Base-by-base conservation (phyloP, 2,888 invertebrate genomes). In the Mimachlamys varia region DNA sequence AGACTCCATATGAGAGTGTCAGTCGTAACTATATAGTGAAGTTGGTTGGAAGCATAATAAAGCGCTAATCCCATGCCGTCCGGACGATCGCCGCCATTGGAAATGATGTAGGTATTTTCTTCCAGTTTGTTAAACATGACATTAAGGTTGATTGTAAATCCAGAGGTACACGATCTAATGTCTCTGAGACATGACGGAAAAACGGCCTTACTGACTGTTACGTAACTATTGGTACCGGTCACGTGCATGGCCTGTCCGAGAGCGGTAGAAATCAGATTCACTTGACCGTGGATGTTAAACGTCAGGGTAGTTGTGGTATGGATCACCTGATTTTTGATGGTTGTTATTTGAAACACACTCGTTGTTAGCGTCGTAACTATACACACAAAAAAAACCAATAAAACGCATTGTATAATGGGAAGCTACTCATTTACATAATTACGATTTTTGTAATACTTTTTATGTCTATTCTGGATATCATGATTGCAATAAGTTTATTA, bases 11-110 rank as follows among this genome's bases (percentile, higher is more conserved):
- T 90, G 37, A 91, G 62, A 17, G 93, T 93, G 1, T 90, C 90
- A n/a, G 94, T 94, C 27, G 91, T 92, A 2, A 95, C 94, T 33
- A 93, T 90, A 88, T 93, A 95, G 33, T 91, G 90, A 13, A 95
- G 88, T 19, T 90, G 89, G 7, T 92, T 89, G 27, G 89, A 22
- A 13, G 44, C 27, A 89, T 94, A 94, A 53, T 91, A 92, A 17
- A 95, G 89, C 3, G 93, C 91, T 50, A 95, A 89, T 22, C 95
- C 94, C 88, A 91, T 91, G 19, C 92, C 89, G 37, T 91, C 92
- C 0, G 92, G 92, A 0, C 93, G 87, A 38, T 93, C 90, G 5
- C 94, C 94, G 15, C 94, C 94, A 88, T 93, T 94, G 10, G 93
- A 93, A 27, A 94, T 89, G 10, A 94, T 92, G 55, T 91, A 94